These are phyloP conservation scores for Astropecten irregularis DNA, from an alignment of 53 echinoderm and acorn worm genomes.

Conservation along the genomic window DNA sequence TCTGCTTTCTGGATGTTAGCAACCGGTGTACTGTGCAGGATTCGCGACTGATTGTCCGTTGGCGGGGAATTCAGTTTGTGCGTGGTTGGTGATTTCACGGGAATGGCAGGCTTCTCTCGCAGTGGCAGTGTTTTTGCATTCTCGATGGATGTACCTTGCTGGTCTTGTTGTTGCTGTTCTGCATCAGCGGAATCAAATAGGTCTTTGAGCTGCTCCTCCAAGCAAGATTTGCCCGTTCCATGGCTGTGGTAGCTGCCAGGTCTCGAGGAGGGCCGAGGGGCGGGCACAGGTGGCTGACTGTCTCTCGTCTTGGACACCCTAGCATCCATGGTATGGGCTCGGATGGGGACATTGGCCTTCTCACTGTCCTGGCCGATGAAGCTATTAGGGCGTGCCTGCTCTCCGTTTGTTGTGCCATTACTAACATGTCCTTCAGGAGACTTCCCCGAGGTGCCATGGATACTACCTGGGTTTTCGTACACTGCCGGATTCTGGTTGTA, in stretches of 20 bases:
- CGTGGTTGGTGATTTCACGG: conserved; percentile 31
- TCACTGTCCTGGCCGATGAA: conserved; percentile 58
- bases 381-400: conserved; percentile 61
- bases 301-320: conserved; percentile 7
- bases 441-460: conserved; percentile 7
- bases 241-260: conserved; percentile 75
- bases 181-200: conserved; percentile 56
- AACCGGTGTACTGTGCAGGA: conserved; percentile 37
- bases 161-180: background rate
- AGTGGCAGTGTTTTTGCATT: background rate
- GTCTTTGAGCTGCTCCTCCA: conserved; percentile 76
- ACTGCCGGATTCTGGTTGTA: conserved; percentile 39
- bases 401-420: background rate
- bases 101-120: conserved; percentile 22
- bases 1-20: background rate
- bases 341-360: conserved; percentile 34
- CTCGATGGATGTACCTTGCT: background rate
- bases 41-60: background rate
- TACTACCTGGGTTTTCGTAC: conserved; percentile 25
- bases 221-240: conserved; percentile 58
- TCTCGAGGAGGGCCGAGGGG: conserved; percentile 43
- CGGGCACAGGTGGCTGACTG: conserved; percentile 37
- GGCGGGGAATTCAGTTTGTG: conserved; percentile 13
- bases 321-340: conserved; percentile 57
- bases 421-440: background rate